These are phyloP conservation scores for Drosophila auraria DNA, from an alignment of 1,140 invertebrate genomes.

Conservation along the genomic window DNA sequence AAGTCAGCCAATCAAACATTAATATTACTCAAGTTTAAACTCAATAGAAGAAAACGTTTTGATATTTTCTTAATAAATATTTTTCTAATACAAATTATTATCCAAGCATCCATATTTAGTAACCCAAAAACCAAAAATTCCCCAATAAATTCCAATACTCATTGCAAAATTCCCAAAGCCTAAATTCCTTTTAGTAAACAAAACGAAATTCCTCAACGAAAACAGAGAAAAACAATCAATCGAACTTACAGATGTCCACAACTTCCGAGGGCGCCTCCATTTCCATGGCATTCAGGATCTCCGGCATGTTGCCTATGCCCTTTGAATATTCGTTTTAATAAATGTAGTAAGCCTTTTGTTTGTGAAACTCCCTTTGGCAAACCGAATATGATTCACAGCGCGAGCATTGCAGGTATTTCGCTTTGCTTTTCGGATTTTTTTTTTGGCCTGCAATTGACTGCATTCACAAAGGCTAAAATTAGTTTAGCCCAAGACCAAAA, in stretches of 20 bases:
- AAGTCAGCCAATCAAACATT: no score
- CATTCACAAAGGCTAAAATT: conserved; percentile 37
- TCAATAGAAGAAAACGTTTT: no score
- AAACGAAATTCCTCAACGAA: no score
- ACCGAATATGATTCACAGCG: conserved; percentile 17
- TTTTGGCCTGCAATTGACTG: conserved; percentile 27
- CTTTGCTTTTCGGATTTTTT: background rate
- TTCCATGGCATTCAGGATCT: conserved; percentile 33
- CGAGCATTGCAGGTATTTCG: conserved; percentile 16
- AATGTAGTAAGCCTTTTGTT: background rate
- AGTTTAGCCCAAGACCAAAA: conserved; percentile 27
- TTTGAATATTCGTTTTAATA: background rate
- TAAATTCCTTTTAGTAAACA: no score
- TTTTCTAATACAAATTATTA: no score
- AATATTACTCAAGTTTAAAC: no score
- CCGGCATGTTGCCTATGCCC: conserved; percentile 26
- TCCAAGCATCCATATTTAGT: no score
- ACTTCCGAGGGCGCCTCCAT: conserved; percentile 35
- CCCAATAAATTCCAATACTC: no score
- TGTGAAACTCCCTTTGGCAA: conserved; percentile 1
- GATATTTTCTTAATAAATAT: no score
- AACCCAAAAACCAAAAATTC: no score
- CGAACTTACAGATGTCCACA: conserved; percentile 36
- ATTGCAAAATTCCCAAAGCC: no score
- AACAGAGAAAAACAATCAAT: no score